Base-by-base conservation (phyloP, 2,888 invertebrate species). In the Lepidonotus clava region DNA sequence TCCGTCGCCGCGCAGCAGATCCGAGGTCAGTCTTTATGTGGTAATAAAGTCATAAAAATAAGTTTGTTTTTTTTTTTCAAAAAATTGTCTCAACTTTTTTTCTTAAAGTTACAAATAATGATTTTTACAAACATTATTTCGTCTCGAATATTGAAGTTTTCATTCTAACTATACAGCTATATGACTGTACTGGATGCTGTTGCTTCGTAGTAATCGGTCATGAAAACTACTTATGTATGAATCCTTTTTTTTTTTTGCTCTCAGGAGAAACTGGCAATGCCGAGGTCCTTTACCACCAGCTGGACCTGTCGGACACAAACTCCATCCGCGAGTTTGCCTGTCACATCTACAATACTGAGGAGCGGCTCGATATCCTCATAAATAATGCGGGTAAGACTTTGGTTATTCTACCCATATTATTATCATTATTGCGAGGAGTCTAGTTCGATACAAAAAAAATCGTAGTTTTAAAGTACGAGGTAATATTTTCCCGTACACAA, bases 361-460 rank as follows among this genome's bases (percentile, higher is more conserved):
- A 18, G 34, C 32, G 41, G 4, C 34, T 85, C 11, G 85, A 85
- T 21, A 24, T 85, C 36, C n/a, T 85, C 36, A 56, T 85, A 21
- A 85, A 85, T 40, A 85, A 85, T 80, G 85, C 85, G 4, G 83
- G 83, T 83, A 56, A 28, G 41, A n/a, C 38, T 66, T 21, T 11
- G 4, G 21, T 51, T 18, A 14, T 51, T 18, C 11, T 51, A 51
- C 11, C 36, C 14, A 51, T 46, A 18, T 34, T 18, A 46, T 34
- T 80, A 11, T 80, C 18, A 46, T 11, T 80, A 80, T n/a, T n/a
- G n/a, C n/a, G n/a, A n/a, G n/a, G n/a, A n/a, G n/a, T n/a, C n/a
- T n/a, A n/a, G n/a, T n/a, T n/a, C n/a, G n/a, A n/a, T n/a, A n/a
- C n/a, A n/a, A n/a, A n/a, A n/a, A n/a, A n/a, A n/a, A n/a, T n/a